A percentile compares a stretch with the other conserved stretches of the same genome.
Evolutionary conservation across 2,113 vertebrate species (phyloP).

Genomic region (Patagioenas fasciata): DNA sequence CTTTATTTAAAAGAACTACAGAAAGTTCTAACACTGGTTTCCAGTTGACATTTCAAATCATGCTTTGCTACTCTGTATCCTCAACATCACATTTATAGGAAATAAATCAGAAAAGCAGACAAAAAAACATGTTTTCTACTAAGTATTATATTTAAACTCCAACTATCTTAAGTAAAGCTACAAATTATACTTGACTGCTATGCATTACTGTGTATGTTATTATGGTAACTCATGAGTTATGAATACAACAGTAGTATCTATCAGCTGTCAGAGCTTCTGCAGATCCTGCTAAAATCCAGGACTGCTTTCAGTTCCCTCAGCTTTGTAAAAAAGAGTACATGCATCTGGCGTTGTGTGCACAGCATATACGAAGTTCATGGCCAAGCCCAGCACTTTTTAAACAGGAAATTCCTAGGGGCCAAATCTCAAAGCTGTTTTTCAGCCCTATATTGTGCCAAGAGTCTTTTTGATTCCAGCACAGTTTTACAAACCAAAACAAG

Average conservation of each 20-base stretch:
- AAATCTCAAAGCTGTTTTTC: constrained; percentile 45
- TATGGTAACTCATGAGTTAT: background rate
- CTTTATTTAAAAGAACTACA: background rate
- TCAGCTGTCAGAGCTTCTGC: constrained; percentile 2
- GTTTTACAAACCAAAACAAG: constrained; percentile 22
- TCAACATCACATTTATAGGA: background rate
- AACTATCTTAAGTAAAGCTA: background rate
- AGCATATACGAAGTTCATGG: background rate
- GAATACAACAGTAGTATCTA: background rate
- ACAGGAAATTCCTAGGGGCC: constrained; percentile 55
- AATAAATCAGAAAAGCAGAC: background rate
- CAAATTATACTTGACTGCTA: background rate
- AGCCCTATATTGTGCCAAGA: background rate
- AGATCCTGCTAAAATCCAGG: constrained; percentile 6
- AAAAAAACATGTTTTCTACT: background rate
- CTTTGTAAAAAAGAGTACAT: background rate
- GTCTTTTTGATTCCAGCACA: background rate
- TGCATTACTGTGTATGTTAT: background rate
- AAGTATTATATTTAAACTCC: background rate
- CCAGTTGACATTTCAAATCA: background rate
- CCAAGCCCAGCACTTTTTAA: constrained; percentile 46
- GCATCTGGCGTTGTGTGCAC: background rate
- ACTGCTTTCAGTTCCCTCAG: background rate
- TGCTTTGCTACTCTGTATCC: background rate
- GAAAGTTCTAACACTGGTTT: background rate